Evolutionary conservation across 2,888 invertebrate species (phyloP).

Genomic region (Teleiodes luculella): DNA sequence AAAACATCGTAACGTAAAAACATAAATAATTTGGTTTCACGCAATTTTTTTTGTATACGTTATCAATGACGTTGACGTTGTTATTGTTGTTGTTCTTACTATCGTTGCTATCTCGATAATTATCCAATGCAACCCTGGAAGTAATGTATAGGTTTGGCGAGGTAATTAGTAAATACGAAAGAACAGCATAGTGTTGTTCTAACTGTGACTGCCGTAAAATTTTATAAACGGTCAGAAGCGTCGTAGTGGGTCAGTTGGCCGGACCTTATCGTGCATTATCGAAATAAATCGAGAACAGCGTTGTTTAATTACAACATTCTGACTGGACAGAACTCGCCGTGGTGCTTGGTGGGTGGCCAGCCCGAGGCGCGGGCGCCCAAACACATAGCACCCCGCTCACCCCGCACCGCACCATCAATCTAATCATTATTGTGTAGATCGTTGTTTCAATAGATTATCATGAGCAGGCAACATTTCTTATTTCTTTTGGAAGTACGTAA

Average conservation of each 20-base stretch:
- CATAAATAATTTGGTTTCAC: no score
- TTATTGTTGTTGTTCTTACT: no score
- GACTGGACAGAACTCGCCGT: constrained; percentile 29
- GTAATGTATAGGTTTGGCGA: no score
- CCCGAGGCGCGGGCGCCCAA: constrained; percentile 39
- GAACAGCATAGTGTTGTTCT: no score
- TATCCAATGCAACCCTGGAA: no score
- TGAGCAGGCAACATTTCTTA: constrained; percentile 39
- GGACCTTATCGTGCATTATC: constrained; percentile 47
- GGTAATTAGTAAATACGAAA: no score
- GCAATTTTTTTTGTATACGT: no score
- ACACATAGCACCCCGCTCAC: constrained; percentile 31
- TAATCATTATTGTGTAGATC: constrained; percentile 49
- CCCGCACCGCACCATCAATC: constrained; percentile 34
- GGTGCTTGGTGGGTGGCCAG: constrained; percentile 55
- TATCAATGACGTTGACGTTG: no score
- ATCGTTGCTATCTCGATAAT: no score
- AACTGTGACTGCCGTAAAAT: constrained; percentile 27
- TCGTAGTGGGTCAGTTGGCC: constrained; percentile 37
- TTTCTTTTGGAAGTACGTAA: constrained; percentile 17
- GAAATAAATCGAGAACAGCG: constrained; percentile 51
- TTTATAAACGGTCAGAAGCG: constrained; percentile 36
- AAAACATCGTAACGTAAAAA: no score
- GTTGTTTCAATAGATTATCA: constrained; percentile 43
- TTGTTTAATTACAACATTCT: constrained; percentile 58